phyloP scores from a whole-genome alignment of 2,797 vertebrate species.

The Propithecus perrieri region DNA sequence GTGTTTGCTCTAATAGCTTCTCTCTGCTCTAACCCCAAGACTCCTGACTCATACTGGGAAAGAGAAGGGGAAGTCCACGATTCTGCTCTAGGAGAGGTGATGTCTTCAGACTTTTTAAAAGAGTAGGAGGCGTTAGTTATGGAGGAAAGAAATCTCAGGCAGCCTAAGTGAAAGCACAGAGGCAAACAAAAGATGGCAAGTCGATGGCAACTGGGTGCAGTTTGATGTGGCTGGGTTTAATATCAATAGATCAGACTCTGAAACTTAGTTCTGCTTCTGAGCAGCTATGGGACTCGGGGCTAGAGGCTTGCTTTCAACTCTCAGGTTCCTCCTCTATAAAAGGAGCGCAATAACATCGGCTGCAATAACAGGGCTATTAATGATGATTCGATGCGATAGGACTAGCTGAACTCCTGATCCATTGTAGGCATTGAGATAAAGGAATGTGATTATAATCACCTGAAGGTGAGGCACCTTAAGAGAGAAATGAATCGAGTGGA shows the following conservation, averaged over 20 bases:
- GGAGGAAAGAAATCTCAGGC: neutral
- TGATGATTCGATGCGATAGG: fast-evolving
- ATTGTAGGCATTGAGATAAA: neutral
- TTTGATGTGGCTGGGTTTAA: neutral
- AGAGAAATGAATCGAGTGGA: neutral
- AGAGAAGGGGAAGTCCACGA: neutral
- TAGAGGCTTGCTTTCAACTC: neutral
- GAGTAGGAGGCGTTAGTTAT: neutral
- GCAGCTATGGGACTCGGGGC: neutral
- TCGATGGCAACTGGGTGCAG: fast-evolving
- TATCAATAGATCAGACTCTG: neutral
- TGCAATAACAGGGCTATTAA: fast-evolving
- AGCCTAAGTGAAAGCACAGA: neutral
- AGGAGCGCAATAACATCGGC: neutral
- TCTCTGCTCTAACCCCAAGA: neutral
- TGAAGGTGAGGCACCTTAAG: neutral
- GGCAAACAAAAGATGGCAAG: neutral
- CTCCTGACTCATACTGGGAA: neutral
- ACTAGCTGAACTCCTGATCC: neutral
- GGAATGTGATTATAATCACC: neutral
- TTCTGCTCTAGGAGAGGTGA: neutral
- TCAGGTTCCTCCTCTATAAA: neutral
- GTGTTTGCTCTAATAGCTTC: neutral
- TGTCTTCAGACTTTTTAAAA: neutral
- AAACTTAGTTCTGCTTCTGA: neutral